Base-by-base conservation (phyloP, 2,888 invertebrate genomes). In the Amphipoea oculea region DNA sequence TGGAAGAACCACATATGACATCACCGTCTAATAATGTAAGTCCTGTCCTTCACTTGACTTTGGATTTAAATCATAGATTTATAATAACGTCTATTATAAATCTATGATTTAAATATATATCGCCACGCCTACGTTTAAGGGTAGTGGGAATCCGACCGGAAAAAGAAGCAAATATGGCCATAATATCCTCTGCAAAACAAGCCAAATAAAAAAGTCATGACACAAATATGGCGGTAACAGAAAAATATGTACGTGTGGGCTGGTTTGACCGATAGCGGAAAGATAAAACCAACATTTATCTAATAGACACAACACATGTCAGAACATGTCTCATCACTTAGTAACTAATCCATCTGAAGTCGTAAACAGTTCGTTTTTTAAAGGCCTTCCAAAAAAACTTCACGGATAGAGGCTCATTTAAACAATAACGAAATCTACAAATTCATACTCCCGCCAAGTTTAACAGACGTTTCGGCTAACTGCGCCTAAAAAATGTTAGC, bases 11-110 rank as follows among this genome's bases (percentile, higher is more conserved):
- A 40, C 36, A 23, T 45, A 57, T 91, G 91, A 91, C 80, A 87
- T 91, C 90, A 91, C 76, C 84, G 89, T 84, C 89, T 86, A 82
- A 87, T 79, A 80, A 91, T 89, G 57, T 57, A 40, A 76, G 40
- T 57, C 29, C 48, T 78, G 78, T 73, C 86, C 77, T 85, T 82
- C 76, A 71, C 73, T 79, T 84, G 76, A 70, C 78, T 83, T 86
- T 73, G 67, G 12, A 72, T 79, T 66, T 14, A n/a, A n/a, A n/a
- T n/a, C n/a, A n/a, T n/a, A n/a, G n/a, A n/a, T n/a, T n/a, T n/a
- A n/a, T n/a, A n/a, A n/a, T n/a, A n/a, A n/a, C n/a, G n/a, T n/a
- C n/a, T n/a, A n/a, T n/a, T n/a, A n/a, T n/a, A n/a, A n/a, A n/a
- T n/a, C n/a, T n/a, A n/a, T n/a, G 12, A 72, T 79, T 66, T 14